phyloP scores from a whole-genome alignment of 2,888 invertebrate species.

The Oxyscelio sp. region DNA sequence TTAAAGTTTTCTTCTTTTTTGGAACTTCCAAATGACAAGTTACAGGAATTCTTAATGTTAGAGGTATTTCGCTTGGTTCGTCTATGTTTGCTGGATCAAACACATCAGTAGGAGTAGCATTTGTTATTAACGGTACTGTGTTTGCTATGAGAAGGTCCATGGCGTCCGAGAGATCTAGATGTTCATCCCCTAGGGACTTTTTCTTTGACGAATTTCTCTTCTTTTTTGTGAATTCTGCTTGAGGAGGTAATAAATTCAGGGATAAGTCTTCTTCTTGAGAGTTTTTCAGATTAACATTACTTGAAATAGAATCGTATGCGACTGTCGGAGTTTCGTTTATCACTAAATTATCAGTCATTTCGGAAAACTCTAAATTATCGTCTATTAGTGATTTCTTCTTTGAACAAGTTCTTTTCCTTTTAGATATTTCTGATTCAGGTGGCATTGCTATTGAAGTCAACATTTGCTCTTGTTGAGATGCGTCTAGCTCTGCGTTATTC shows the following conservation, averaged over 20 bases:
- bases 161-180: no score
- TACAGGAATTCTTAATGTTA: not conserved
- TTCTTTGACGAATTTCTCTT: constrained; percentile 11
- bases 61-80: no score
- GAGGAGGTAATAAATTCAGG: not conserved
- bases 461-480: not conserved
- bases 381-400: constrained; percentile 21
- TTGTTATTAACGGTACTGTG: no score
- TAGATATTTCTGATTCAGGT: constrained; percentile 11
- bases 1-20: constrained; percentile 17
- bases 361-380: constrained; percentile 27
- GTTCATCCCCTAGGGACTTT: not conserved
- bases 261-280: not conserved
- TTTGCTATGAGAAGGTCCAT: no score
- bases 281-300: not conserved
- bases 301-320: no score
- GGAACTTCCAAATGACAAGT: not conserved
- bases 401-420: constrained; percentile 25
- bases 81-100: no score
- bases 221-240: not conserved
- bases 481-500: not conserved
- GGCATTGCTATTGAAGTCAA: not conserved
- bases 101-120: no score
- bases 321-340: constrained; percentile 14
- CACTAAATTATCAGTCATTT: constrained; percentile 38